Evolutionary conservation across 2,888 invertebrate species (phyloP).

Genomic region (Drosophila pegasa): DNA sequence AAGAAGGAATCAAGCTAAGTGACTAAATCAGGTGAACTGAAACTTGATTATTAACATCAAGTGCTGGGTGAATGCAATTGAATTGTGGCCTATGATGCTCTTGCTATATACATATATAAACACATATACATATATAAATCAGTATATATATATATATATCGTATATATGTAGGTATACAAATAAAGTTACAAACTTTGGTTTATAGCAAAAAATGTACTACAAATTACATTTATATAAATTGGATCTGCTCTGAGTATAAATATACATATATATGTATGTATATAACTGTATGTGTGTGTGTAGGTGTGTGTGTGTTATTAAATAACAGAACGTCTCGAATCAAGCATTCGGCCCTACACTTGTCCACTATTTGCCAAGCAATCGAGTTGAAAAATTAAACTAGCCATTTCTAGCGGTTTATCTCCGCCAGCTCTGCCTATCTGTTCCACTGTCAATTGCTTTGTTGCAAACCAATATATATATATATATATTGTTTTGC

Average conservation of each 20-base stretch:
- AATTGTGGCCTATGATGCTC: conserved; percentile 22
- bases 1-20: conserved; percentile 1
- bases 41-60: conserved; percentile 41
- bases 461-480: conserved; percentile 1
- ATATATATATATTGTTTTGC: conserved; percentile 32
- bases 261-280: conserved; percentile 6
- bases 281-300: background rate
- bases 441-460: conserved; percentile 29
- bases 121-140: conserved; percentile 20
- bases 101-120: conserved; percentile 24
- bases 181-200: conserved; percentile 53
- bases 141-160: conserved; percentile 26
- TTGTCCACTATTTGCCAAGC: conserved; percentile 73
- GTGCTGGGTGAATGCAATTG: conserved; percentile 19
- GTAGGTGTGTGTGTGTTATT: conserved; percentile 48
- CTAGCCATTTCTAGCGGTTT: conserved; percentile 67
- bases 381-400: conserved; percentile 74
- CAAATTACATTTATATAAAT: conserved; percentile 67
- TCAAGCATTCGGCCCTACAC: conserved; percentile 59
- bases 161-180: conserved; percentile 41
- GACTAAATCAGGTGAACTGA: background rate
- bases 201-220: conserved; percentile 61
- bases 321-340: conserved; percentile 58
- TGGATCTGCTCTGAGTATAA: conserved; percentile 44
- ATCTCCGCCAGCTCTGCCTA: conserved; percentile 45